Percentiles rank a stretch among this genome's conserved stretches.
phyloP scores from a whole-genome alignment of 92 coral and sea anemone genomes.

The Blastomussa wellsi region DNA sequence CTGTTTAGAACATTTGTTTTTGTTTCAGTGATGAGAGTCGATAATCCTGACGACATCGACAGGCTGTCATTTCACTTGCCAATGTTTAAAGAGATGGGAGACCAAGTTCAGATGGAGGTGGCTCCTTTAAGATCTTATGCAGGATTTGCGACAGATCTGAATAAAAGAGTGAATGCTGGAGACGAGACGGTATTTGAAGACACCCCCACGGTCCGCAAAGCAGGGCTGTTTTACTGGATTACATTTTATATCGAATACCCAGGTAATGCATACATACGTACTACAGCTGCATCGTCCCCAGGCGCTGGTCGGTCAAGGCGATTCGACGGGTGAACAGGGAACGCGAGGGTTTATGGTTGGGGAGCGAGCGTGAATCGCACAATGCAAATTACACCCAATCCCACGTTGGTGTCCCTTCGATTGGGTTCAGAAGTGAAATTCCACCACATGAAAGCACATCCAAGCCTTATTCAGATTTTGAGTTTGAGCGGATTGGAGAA shows the following conservation, averaged over 20 bases:
- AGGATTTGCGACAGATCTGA: slow-evolving; percentile 45
- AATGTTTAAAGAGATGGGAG: slow-evolving; percentile 54
- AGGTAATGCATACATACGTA: too few relatives aligned
- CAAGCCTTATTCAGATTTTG: too few relatives aligned
- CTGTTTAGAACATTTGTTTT: neutral
- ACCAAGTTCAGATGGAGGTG: slow-evolving; percentile 43
- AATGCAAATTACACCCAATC: too few relatives aligned
- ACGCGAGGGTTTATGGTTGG: too few relatives aligned
- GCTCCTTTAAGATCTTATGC: slow-evolving; percentile 48
- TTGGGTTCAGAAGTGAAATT: too few relatives aligned
- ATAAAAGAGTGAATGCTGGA: slow-evolving; percentile 27
- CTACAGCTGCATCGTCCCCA: too few relatives aligned
- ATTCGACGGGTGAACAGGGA: too few relatives aligned
- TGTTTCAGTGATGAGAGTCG: slow-evolving; percentile 29
- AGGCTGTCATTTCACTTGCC: slow-evolving; percentile 39
- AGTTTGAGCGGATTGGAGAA: too few relatives aligned
- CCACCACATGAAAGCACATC: too few relatives aligned
- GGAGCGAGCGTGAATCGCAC: too few relatives aligned
- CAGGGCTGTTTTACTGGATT: slow-evolving; percentile 52
- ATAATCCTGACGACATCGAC: slow-evolving; percentile 42
- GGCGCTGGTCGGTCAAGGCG: too few relatives aligned
- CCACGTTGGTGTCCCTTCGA: too few relatives aligned
- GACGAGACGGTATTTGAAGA: slow-evolving; percentile 12
- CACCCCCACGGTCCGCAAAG: slow-evolving; percentile 30
- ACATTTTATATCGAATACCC: slow-evolving; percentile 40